Conservation (phyloP, 1,140 invertebrate genomes). For the Lepidostoma basale region DNA sequence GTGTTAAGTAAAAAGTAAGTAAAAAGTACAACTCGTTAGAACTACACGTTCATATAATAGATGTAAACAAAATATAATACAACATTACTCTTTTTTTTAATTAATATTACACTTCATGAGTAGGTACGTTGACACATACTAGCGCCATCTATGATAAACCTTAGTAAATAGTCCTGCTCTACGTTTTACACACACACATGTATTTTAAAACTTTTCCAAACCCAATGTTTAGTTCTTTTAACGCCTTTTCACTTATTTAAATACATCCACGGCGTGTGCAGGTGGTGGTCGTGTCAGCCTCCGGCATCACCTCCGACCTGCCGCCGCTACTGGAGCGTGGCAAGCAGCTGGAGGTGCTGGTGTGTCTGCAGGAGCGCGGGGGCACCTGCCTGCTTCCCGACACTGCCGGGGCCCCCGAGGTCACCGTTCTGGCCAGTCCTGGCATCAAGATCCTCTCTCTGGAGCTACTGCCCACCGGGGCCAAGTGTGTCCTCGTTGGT, state of each 20-base stretch:
- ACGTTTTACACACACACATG: too few relatives aligned
- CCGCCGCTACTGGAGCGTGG: conserved; percentile 36
- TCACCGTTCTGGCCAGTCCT: conserved; percentile 5
- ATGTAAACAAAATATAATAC: too few relatives aligned
- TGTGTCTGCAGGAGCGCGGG: conserved; percentile 17
- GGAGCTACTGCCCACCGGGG: neutral
- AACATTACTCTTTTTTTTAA: too few relatives aligned
- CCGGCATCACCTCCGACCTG: conserved; percentile 29
- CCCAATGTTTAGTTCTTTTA: too few relatives aligned
- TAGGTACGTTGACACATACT: too few relatives aligned
- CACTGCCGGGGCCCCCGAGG: conserved; percentile 22
- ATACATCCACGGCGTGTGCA: conserved; percentile 9
- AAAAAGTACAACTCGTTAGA: too few relatives aligned
- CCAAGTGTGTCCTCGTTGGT: conserved; percentile 34
- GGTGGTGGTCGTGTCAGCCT: conserved; percentile 28
- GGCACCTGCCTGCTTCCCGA: conserved; percentile 11
- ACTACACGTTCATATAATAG: too few relatives aligned
- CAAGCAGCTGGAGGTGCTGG: conserved; percentile 22
- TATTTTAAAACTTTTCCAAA: too few relatives aligned
- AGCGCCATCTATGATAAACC: too few relatives aligned
- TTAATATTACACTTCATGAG: too few relatives aligned
- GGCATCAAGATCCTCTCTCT: conserved; percentile 10
- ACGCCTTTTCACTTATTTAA: neutral
- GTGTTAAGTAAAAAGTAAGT: too few relatives aligned
- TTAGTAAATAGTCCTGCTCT: too few relatives aligned